These are phyloP conservation scores for Zosterops hypoxanthus DNA, from an alignment of 2,113 vertebrate genomes.

Conservation along the genomic window DNA sequence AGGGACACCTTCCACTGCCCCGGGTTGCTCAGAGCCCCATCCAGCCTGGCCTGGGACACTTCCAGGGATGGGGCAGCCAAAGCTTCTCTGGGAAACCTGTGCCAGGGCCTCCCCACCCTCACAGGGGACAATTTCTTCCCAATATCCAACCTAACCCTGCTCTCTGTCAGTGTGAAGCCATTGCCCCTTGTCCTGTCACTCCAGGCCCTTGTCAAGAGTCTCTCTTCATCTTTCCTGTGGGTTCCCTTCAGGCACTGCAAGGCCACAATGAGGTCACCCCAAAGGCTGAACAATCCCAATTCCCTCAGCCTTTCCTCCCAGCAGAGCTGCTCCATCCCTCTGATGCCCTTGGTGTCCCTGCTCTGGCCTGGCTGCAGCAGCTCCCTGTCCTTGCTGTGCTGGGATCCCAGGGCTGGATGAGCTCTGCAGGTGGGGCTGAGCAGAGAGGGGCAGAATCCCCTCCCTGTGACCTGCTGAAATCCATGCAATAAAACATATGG, in stretches of 20 bases:
- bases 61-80: too few species aligned
- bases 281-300: neutral
- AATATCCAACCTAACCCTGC: rapidly evolving
- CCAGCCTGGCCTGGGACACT: too few species aligned
- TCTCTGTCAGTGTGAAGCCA: neutral
- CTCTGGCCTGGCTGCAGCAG: neutral
- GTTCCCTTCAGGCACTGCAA: too few species aligned
- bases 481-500: neutral
- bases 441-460: rapidly evolving
- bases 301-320: neutral
- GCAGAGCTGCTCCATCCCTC: neutral
- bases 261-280: neutral
- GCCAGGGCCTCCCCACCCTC: neutral
- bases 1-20: neutral
- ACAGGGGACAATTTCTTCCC: neutral
- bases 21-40: neutral
- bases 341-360: neutral
- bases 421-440: rapidly evolving
- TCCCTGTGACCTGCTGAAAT: neutral
- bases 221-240: neutral
- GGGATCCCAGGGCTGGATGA: neutral
- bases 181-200: too few species aligned
- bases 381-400: neutral
- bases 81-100: too few species aligned
- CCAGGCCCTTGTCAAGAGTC: neutral